These are phyloP conservation scores for Cisticola juncidis DNA, from an alignment of 2,113 vertebrate genomes.

Conservation along the genomic window DNA sequence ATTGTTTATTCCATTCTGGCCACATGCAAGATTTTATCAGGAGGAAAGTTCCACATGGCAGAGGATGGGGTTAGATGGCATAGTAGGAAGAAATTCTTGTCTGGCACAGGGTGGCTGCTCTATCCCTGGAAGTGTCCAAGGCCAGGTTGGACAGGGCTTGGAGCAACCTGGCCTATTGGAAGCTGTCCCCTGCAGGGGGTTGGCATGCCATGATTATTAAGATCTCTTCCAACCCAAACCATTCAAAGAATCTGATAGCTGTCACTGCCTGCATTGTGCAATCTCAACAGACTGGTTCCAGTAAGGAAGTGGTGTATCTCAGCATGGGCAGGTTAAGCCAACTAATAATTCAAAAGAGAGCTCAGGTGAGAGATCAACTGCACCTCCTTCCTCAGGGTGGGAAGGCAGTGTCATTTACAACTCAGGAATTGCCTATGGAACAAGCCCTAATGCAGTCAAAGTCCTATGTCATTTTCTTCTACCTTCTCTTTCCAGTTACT, in stretches of 20 bases:
- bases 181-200: rapidly evolving
- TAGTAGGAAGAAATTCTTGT: neutral
- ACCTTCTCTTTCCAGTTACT: neutral
- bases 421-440: neutral
- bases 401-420: neutral
- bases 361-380: neutral
- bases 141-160: rapidly evolving
- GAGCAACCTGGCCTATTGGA: neutral
- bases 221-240: neutral
- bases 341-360: rapidly evolving
- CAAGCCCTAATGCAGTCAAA: neutral
- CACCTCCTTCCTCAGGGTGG: neutral
- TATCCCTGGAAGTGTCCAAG: neutral
- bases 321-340: neutral
- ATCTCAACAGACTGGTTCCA: neutral
- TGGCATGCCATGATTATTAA: neutral
- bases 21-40: no score
- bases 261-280: neutral
- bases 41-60: neutral
- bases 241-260: neutral
- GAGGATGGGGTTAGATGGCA: neutral
- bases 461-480: neutral
- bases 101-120: neutral
- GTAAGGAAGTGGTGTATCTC: neutral
- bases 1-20: no score